These are phyloP conservation scores for Madoqua kirkii DNA, from an alignment of 2,113 vertebrate species.

Conservation along the genomic window DNA sequence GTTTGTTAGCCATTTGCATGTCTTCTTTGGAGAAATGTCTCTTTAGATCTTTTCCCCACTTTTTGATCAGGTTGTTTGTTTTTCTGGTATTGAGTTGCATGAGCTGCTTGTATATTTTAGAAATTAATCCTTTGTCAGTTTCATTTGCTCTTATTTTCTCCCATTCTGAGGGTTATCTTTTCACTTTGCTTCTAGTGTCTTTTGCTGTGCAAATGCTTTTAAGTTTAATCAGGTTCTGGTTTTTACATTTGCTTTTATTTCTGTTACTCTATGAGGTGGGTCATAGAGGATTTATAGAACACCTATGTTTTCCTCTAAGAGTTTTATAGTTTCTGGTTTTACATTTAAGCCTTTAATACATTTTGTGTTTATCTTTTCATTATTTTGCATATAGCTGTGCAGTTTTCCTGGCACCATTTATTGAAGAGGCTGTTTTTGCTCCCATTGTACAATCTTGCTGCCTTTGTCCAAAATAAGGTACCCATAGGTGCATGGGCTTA, in stretches of 20 bases:
- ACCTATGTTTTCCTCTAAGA: background rate
- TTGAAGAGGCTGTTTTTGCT: background rate
- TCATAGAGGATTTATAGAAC: background rate
- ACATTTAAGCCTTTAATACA: background rate
- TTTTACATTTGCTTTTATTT: background rate
- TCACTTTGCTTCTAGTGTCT: background rate
- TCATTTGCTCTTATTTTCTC: background rate
- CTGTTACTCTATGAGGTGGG: background rate
- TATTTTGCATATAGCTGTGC: background rate
- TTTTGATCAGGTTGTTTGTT: background rate
- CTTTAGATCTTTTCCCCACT: background rate
- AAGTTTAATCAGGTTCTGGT: background rate
- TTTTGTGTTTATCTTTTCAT: background rate
- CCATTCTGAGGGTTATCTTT: background rate
- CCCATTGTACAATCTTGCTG: fast-evolving
- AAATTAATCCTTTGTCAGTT: background rate
- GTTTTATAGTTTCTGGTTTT: background rate
- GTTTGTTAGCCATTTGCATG: background rate
- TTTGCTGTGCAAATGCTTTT: background rate
- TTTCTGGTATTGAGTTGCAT: background rate
- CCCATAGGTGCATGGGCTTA: background rate
- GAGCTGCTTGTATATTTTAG: background rate
- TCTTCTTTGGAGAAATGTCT: background rate
- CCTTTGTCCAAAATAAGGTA: background rate
- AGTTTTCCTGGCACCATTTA: background rate